These are phyloP conservation scores for Microplitis demolitor DNA, from an alignment of 1,140 invertebrate genomes.

Conservation along the genomic window DNA sequence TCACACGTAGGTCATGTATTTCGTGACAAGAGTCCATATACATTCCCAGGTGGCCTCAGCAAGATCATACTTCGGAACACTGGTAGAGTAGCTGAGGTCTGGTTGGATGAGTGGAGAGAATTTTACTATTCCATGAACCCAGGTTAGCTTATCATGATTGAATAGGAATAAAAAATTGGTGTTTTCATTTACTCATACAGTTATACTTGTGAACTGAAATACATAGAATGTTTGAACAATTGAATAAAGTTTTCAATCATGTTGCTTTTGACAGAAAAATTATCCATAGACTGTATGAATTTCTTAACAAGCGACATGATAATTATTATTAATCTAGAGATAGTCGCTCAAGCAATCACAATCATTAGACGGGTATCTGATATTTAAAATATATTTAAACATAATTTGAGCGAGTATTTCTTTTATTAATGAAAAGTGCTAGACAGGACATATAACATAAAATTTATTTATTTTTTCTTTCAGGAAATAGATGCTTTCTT, in stretches of 20 bases:
- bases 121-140: constrained; percentile 99
- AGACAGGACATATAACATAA: not conserved
- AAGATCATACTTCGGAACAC: constrained; percentile 97
- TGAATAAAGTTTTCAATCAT: constrained; percentile 8
- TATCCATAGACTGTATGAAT: constrained; percentile 8
- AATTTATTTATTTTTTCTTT: not conserved
- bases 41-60: constrained; percentile 97
- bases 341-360: not conserved
- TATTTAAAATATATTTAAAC: not conserved
- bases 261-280: constrained; percentile 7
- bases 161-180: not conserved
- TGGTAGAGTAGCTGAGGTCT: constrained; percentile 93
- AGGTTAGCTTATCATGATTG: constrained; percentile 71
- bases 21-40: constrained; percentile 98
- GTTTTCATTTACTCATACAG: not conserved
- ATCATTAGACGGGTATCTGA: constrained; percentile 32
- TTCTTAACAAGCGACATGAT: not conserved
- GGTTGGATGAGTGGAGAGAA: constrained; percentile 98
- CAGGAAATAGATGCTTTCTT: not conserved
- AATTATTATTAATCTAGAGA: not conserved
- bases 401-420: too few relatives aligned
- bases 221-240: not conserved
- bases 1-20: constrained; percentile 98
- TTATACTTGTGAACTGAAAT: not conserved
- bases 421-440: not conserved